phyloP scores from a whole-genome alignment of 2,888 invertebrate genomes.

The Teinopalpus imperialis region DNA sequence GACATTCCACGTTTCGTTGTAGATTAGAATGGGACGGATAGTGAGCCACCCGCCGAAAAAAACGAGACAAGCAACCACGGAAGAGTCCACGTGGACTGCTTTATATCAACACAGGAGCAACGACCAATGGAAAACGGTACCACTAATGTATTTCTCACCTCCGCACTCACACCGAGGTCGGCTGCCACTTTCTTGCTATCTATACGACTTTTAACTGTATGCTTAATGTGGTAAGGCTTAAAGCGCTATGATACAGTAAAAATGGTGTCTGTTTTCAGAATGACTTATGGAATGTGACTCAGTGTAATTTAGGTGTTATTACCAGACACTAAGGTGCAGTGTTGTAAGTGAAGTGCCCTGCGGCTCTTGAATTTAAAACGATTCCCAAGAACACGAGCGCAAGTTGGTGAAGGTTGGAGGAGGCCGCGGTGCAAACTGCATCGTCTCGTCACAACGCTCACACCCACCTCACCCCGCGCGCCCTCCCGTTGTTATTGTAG shows the following conservation, averaged over 20 bases:
- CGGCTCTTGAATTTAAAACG: slow-evolving; percentile 81
- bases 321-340: slow-evolving; percentile 48
- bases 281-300: slow-evolving; percentile 56
- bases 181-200: slow-evolving; percentile 63
- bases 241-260: slow-evolving; percentile 48
- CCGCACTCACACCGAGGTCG: slow-evolving; percentile 77
- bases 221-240: slow-evolving; percentile 50
- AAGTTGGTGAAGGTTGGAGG: slow-evolving; percentile 80
- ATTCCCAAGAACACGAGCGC: slow-evolving; percentile 80
- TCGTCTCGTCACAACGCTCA: slow-evolving; percentile 72
- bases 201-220: slow-evolving; percentile 64
- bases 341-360: slow-evolving; percentile 58
- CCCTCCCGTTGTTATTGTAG: slow-evolving; percentile 58
- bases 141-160: slow-evolving; percentile 83
- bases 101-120: slow-evolving; percentile 81
- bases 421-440: slow-evolving; percentile 80
- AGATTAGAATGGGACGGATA: slow-evolving; percentile 80
- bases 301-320: slow-evolving; percentile 56
- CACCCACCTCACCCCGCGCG: slow-evolving; percentile 42
- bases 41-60: slow-evolving; percentile 72
- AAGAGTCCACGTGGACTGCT: slow-evolving; percentile 81
- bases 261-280: slow-evolving; percentile 59
- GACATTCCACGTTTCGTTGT: slow-evolving; percentile 82
- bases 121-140: slow-evolving; percentile 82
- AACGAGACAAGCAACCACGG: slow-evolving; percentile 77